These are phyloP conservation scores for Heterotilapia buettikoferi DNA, from an alignment of 2,113 vertebrate species.

Conservation along the genomic window DNA sequence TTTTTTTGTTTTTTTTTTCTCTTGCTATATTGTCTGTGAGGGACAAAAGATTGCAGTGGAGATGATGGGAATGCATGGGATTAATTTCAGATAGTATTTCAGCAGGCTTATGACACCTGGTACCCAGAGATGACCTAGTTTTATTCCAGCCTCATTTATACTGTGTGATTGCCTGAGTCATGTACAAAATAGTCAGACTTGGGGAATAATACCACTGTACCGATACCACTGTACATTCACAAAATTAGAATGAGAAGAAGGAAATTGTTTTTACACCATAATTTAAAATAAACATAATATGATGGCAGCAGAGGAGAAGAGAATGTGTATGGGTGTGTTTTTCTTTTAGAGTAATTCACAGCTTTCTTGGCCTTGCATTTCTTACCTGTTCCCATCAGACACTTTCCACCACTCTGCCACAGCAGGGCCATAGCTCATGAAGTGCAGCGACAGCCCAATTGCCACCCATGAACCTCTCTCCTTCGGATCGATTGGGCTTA, in stretches of 20 bases:
- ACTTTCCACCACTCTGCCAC: neutral
- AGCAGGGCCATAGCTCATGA: neutral
- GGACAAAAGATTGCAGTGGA: neutral
- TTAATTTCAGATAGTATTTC: neutral
- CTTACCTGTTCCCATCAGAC: neutral
- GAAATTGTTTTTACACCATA: neutral
- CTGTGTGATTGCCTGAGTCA: neutral
- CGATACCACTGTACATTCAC: neutral
- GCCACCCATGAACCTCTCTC: constrained; percentile 8
- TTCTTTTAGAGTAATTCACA: neutral
- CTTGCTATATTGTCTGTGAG: neutral
- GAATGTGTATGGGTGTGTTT: neutral
- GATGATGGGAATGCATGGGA: neutral
- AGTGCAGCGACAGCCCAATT: neutral
- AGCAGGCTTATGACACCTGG: neutral
- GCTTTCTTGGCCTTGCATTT: neutral
- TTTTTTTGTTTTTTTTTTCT: neutral
- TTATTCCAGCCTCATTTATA: neutral
- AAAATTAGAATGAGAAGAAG: neutral
- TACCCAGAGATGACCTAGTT: neutral
- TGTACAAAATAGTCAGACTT: neutral
- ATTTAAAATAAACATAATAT: neutral
- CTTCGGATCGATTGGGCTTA: constrained; percentile 7
- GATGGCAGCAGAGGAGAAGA: neutral
- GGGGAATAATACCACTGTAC: neutral